phyloP scores from a whole-genome alignment of 2,113 vertebrate species.

The Scalopus aquaticus region DNA sequence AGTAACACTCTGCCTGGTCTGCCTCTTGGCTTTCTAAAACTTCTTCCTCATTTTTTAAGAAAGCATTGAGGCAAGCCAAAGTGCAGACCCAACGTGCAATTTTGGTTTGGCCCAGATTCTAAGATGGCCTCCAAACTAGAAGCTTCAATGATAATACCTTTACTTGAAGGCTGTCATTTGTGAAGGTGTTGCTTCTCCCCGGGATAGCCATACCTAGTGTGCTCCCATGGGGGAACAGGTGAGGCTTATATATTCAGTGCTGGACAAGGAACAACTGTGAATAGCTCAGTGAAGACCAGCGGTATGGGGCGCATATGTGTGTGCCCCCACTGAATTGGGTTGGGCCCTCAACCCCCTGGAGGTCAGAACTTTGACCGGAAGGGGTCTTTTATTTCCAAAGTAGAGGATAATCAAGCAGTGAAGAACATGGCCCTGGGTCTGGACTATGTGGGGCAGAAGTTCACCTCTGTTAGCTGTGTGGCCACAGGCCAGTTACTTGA shows the following conservation, averaged over 20 bases:
- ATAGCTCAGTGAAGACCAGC: neutral
- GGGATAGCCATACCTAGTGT: no score
- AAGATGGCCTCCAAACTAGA: neutral
- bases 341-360: neutral
- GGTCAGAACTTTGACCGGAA: neutral
- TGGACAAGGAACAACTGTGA: neutral
- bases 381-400: neutral
- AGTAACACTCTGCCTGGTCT: neutral
- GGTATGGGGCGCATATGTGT: neutral
- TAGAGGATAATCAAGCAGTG: neutral
- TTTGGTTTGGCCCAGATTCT: neutral
- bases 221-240: neutral
- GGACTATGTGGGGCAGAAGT: neutral
- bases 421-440: neutral
- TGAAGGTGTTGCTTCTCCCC: no score
- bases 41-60: neutral
- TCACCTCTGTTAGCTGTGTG: neutral
- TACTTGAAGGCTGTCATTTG: neutral
- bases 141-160: neutral
- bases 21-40: neutral
- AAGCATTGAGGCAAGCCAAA: neutral
- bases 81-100: neutral
- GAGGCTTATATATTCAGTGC: no score
- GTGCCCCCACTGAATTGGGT: neutral
- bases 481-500: neutral